Evolutionary conservation across 2,113 vertebrate species (phyloP).

Genomic region (Fregetta grallaria): DNA sequence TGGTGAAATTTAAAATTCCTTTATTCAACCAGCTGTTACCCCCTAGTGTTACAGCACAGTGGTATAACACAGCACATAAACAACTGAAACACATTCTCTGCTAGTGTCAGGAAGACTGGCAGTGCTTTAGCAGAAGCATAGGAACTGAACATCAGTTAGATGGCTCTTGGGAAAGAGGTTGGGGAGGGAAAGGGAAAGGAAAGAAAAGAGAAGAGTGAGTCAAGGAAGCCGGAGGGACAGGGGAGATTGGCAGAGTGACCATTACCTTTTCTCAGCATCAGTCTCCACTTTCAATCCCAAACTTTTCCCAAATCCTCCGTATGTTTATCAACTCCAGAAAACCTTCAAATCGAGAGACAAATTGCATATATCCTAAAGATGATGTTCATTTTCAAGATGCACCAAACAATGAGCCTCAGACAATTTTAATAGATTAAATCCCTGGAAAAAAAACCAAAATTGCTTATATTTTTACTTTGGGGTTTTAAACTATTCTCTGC

Average conservation of each 20-base stretch:
- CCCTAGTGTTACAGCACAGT: neutral
- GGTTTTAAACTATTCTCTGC: neutral
- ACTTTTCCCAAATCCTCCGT: neutral
- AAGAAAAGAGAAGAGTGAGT: neutral
- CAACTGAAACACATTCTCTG: neutral
- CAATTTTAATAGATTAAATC: neutral
- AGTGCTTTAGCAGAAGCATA: neutral
- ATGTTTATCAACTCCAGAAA: neutral
- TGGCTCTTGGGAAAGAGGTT: neutral
- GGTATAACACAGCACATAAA: neutral
- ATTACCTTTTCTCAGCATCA: neutral
- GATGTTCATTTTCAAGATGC: neutral
- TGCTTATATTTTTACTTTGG: neutral
- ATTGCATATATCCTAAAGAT: neutral
- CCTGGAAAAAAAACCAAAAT: rapidly evolving
- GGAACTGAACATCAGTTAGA: neutral
- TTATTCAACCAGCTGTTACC: neutral
- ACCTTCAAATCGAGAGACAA: neutral
- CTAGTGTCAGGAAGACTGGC: neutral
- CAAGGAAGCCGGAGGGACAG: neutral
- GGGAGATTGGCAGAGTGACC: neutral
- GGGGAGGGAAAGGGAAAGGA: neutral
- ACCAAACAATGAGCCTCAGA: neutral
- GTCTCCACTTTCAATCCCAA: neutral
- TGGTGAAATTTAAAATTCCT: neutral